phyloP scores from a whole-genome alignment of 2,888 invertebrate genomes.

The Phyto melanocephala region DNA sequence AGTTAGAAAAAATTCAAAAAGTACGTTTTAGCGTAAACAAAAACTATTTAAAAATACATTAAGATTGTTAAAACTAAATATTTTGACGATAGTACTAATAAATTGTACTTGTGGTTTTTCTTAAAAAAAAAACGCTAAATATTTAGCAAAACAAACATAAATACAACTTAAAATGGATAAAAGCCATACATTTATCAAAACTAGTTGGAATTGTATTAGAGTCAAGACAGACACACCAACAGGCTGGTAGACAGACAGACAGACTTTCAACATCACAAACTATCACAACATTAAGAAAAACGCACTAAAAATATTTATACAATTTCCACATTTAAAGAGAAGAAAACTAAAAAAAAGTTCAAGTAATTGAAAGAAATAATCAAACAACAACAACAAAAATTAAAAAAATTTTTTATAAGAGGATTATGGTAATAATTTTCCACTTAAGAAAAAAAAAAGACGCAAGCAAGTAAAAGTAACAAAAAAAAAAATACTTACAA shows the following conservation, averaged over 20 bases:
- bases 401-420: conserved; percentile 18
- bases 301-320: conserved; percentile 52
- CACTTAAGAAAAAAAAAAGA: neutral
- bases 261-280: neutral
- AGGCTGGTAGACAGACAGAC: neutral
- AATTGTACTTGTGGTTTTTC: too few species aligned
- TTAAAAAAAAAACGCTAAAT: neutral
- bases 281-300: conserved; percentile 22
- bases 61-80: too few species aligned
- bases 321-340: conserved; percentile 38
- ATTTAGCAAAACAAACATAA: conserved; percentile 39
- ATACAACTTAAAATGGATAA: conserved; percentile 60
- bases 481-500: conserved; percentile 23
- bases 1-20: too few species aligned
- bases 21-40: too few species aligned
- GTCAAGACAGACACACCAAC: neutral
- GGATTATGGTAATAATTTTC: conserved; percentile 41
- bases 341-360: conserved; percentile 21
- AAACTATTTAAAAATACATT: too few species aligned
- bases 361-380: conserved; percentile 20
- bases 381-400: neutral
- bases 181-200: conserved; percentile 64
- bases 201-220: conserved; percentile 59
- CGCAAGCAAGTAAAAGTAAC: neutral
- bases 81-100: too few species aligned